Evolutionary conservation across 2,113 vertebrate genomes (phyloP).

Genomic region (Psilopsiagon aymara): DNA sequence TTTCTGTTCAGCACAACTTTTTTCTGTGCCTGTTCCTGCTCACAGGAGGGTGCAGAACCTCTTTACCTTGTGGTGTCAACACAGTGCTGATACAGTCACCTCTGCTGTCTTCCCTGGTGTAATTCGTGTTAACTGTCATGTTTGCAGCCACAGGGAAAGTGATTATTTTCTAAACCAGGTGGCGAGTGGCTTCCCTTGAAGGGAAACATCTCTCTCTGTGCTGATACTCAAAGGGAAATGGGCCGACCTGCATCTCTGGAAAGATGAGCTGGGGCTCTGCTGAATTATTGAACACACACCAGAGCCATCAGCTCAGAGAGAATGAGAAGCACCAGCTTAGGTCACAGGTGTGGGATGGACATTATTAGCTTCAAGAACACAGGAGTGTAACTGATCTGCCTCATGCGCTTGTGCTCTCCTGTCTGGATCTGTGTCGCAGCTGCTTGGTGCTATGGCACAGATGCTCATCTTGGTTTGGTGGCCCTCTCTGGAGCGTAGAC

Average conservation of each 20-base stretch:
- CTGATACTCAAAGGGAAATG: neutral
- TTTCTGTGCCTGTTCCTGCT: neutral
- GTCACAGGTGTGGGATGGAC: conserved; percentile 29
- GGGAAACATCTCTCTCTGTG: neutral
- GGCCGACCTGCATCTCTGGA: neutral
- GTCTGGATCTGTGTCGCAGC: neutral
- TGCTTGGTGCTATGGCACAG: neutral
- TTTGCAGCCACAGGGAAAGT: conserved; percentile 22
- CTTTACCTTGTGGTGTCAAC: neutral
- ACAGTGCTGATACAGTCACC: neutral
- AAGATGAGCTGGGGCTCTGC: conserved; percentile 8
- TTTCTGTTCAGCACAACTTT: neutral
- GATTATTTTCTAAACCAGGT: conserved; percentile 10
- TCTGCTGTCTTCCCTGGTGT: neutral
- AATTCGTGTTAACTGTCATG: neutral
- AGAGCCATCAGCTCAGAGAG: neutral
- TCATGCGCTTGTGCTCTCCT: neutral
- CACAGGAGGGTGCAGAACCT: neutral
- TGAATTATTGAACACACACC: conserved; percentile 54
- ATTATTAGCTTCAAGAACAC: neutral
- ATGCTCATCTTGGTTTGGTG: neutral
- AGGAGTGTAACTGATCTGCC: neutral
- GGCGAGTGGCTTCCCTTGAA: neutral
- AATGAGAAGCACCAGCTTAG: neutral
- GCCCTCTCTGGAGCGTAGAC: neutral